A percentile compares a stretch with the other conserved stretches of the same genome.
phyloP scores from a whole-genome alignment of 1,140 invertebrate genomes.

The Carcinoscorpius rotundicauda region DNA sequence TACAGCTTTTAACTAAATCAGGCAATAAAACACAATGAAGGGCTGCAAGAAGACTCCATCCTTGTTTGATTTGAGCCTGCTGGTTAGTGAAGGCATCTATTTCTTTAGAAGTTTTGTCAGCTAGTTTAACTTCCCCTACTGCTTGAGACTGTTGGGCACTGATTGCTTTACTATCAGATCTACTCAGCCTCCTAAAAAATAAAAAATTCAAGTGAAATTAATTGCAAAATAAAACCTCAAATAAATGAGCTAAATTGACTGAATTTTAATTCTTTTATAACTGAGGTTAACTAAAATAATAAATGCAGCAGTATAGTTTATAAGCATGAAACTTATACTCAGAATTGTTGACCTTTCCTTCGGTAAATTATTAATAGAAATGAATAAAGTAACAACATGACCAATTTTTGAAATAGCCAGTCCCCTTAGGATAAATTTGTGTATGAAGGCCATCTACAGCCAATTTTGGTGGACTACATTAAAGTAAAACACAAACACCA shows the following conservation, averaged over 20 bases:
- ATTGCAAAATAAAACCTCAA: slow-evolving; percentile 2
- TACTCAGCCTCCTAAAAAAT: slow-evolving; percentile 19
- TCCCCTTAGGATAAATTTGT: no score
- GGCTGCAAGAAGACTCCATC: slow-evolving; percentile 90
- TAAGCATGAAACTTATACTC: no score
- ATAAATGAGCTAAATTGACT: not conserved
- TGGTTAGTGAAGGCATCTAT: slow-evolving; percentile 69
- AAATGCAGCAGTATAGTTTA: no score
- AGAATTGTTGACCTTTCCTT: no score
- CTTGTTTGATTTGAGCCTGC: slow-evolving; percentile 84
- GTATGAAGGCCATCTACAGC: no score
- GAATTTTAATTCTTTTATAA: not conserved
- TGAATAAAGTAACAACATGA: no score
- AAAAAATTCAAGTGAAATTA: slow-evolving; percentile 1
- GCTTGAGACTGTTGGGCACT: slow-evolving; percentile 4
- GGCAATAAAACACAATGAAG: slow-evolving; percentile 92
- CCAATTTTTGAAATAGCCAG: no score
- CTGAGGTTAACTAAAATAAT: no score
- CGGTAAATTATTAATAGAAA: no score
- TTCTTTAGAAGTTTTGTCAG: slow-evolving; percentile 39
- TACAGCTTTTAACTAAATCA: slow-evolving; percentile 58
- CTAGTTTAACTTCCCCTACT: no score
- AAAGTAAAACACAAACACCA: no score
- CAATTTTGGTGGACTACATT: no score
- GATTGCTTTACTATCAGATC: slow-evolving; percentile 22